These are phyloP conservation scores for Spisula subtruncata DNA, from an alignment of 2,888 invertebrate species.

Conservation along the genomic window DNA sequence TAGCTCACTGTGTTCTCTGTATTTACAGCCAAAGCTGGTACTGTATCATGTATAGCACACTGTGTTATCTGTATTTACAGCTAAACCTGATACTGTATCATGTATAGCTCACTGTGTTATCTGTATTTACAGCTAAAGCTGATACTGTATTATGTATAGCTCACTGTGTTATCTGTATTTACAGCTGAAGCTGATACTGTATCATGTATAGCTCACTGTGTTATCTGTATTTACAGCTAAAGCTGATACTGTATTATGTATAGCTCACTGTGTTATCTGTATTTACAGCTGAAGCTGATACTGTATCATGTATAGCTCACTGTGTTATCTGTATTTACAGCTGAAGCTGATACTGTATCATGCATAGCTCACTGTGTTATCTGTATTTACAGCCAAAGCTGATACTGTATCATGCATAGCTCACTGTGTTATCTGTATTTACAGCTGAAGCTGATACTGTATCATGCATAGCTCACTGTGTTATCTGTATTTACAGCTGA, in stretches of 20 bases:
- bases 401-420: background rate
- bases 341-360: background rate
- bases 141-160: background rate
- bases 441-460: no score
- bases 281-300: slow-evolving; percentile 14
- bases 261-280: background rate
- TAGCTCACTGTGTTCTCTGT: background rate
- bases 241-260: background rate
- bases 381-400: background rate
- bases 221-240: background rate
- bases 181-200: background rate
- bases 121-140: background rate
- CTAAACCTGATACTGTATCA: background rate
- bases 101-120: background rate
- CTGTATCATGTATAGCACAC: background rate
- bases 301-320: background rate
- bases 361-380: background rate
- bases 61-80: background rate
- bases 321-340: background rate
- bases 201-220: background rate
- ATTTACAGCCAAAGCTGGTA: background rate
- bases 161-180: background rate
- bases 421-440: no score
- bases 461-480: background rate
- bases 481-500: background rate